Base-by-base conservation (phyloP, 2,113 vertebrate species). In the Lipotes vexillifer region DNA sequence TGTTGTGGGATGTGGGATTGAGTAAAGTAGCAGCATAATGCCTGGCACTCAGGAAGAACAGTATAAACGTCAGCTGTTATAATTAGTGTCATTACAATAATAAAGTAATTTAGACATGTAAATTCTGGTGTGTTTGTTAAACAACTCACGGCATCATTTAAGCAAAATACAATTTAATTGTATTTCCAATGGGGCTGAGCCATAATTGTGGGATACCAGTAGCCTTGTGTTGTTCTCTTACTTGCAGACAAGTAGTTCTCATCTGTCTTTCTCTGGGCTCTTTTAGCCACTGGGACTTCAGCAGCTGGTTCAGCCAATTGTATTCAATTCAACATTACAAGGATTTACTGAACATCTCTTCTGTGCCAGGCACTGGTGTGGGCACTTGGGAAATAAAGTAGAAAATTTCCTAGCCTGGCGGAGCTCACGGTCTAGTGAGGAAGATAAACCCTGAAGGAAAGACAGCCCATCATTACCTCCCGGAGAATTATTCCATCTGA, bases 41-140 rank as follows among this genome's bases (percentile, higher is more conserved):
- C 46, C 12, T 33, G 20, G 44, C 8, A 72, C 20, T 31, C 65
- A 77, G 25, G 31, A 93, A 93, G 23, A n/a, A 89, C n/a, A 41
- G 65, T 29, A 52, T 52, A 82, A 75, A 78, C 46, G 52, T n/a
- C 57, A 96, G n/a, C 68, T 46, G 13, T 59, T 89, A 31, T 44
- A 77, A 52, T 63, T 92, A 80, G 66, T 88, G 31, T 69, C 52
- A 88, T 88, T 87, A 80, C 65, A 93, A 46, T 78, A 94, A 90
- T 65, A 96, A 88, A 83, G 6, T 75, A 61, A 97, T 57, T 88
- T 86, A 59, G 55, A 74, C 66, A 88, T 68, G 6, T 44, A 83
- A 90, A 85, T 85, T 85, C 27, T 90, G 21, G 12, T 33, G 21
- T 59, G 9, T 75, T 52, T 92, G 36, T 85, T 95, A 81, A 96